Percentiles rank a stretch among this genome's conserved stretches.
phyloP scores from a whole-genome alignment of 2,113 vertebrate genomes.

The Porphyrio hochstetteri region DNA sequence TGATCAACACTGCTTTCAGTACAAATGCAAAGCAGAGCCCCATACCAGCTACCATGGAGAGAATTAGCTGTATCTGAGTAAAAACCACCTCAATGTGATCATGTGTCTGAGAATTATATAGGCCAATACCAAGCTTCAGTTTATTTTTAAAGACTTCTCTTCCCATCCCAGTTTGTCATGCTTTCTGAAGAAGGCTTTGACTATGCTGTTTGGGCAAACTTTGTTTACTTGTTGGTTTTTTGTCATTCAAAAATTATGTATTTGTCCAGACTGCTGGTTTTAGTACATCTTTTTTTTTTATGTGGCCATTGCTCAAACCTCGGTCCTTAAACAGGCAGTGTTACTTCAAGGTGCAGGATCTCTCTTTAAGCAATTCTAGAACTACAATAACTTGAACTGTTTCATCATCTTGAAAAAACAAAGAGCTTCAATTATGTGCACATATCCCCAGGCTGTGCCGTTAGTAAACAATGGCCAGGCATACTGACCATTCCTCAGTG shows the following conservation, averaged over 20 bases:
- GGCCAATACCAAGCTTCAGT: not conserved
- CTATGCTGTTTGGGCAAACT: not conserved
- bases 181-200: not conserved
- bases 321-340: not conserved
- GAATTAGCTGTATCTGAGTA: too few relatives aligned
- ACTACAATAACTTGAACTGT: not conserved
- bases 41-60: too few relatives aligned
- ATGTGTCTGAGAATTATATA: not conserved
- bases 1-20: too few relatives aligned
- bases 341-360: not conserved
- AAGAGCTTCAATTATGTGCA: not conserved
- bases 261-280: not conserved
- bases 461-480: not conserved
- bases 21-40: too few relatives aligned
- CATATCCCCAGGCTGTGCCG: not conserved
- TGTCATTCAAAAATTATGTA: not conserved
- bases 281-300: not conserved
- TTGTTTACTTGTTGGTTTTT: not conserved
- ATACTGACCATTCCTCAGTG: not conserved
- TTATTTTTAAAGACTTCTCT: not conserved
- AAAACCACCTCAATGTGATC: too few relatives aligned
- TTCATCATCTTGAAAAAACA: not conserved
- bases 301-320: not conserved
- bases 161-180: not conserved
- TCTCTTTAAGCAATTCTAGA: not conserved